A percentile compares a stretch with the other conserved stretches of the same genome.
Evolutionary conservation across 2,888 invertebrate species (phyloP).

Genomic region (Cephalotes varians): DNA sequence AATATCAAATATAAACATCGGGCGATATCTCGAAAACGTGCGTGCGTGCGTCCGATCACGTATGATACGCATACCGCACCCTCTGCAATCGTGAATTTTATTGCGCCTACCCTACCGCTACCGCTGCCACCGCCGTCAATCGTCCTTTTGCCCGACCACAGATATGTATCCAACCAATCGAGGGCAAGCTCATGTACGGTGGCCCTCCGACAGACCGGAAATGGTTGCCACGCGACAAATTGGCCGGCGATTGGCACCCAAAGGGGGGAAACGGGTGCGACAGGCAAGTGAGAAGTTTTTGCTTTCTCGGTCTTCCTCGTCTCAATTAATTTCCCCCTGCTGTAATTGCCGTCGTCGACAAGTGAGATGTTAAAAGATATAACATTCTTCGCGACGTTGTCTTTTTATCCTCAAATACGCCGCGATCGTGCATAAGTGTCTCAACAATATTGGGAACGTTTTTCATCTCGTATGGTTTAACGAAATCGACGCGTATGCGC

Average conservation of each 20-base stretch:
- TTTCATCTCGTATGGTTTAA: slow-evolving; percentile 77
- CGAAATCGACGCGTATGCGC: slow-evolving; percentile 64
- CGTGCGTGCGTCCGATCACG: slow-evolving; percentile 54
- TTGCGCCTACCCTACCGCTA: slow-evolving; percentile 64
- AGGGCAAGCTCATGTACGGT: slow-evolving; percentile 64
- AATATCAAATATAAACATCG: slow-evolving; percentile 72
- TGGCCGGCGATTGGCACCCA: slow-evolving; percentile 75
- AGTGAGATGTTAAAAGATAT: neutral
- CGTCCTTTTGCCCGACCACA: slow-evolving; percentile 70
- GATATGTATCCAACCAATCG: slow-evolving; percentile 67
- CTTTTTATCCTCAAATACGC: slow-evolving; percentile 7
- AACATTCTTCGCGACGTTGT: neutral
- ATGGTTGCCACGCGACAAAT: slow-evolving; percentile 77
- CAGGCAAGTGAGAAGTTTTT: slow-evolving; percentile 63
- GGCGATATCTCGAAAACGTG: slow-evolving; percentile 48
- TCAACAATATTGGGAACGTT: slow-evolving; percentile 68
- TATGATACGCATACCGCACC: slow-evolving; percentile 42
- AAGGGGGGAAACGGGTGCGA: slow-evolving; percentile 53
- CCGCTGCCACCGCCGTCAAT: slow-evolving; percentile 51
- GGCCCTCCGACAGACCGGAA: slow-evolving; percentile 73
- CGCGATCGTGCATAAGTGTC: slow-evolving; percentile 54
- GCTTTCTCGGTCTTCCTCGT: slow-evolving; percentile 61
- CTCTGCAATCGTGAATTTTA: slow-evolving; percentile 71
- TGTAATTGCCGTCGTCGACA: slow-evolving; percentile 68
- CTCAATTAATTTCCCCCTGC: slow-evolving; percentile 71